phyloP scores from a whole-genome alignment of 2,888 invertebrate genomes.

The Griposia aprilina region DNA sequence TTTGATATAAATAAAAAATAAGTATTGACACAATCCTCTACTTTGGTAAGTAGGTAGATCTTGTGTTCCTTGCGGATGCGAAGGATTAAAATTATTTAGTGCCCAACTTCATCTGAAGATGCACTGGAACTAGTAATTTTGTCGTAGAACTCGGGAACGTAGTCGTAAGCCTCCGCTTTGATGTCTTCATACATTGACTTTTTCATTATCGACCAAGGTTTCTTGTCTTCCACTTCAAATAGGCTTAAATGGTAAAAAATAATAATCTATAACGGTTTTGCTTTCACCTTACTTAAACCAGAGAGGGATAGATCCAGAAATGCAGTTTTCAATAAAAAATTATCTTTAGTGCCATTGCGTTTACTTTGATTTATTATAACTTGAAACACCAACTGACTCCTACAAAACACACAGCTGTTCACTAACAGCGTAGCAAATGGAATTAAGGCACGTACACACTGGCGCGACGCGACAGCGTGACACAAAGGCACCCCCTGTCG shows the following conservation, averaged over 20 bases:
- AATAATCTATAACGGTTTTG: no score
- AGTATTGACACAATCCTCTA: background rate
- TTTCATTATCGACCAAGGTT: slow-evolving; percentile 75
- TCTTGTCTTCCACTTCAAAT: slow-evolving; percentile 70
- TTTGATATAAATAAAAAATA: background rate
- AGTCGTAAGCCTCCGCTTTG: slow-evolving; percentile 71
- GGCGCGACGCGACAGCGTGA: no score
- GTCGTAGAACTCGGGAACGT: slow-evolving; percentile 79
- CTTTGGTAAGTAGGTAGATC: background rate
- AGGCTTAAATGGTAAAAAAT: slow-evolving; percentile 68
- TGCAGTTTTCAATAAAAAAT: background rate
- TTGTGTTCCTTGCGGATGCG: background rate
- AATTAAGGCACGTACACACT: no score
- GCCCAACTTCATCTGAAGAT: background rate
- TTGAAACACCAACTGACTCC: background rate
- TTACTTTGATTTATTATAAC: background rate
- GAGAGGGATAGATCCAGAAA: background rate
- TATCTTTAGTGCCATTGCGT: background rate
- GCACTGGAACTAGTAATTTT: slow-evolving; percentile 46
- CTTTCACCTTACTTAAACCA: background rate
- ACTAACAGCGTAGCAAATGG: background rate
- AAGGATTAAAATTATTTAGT: background rate
- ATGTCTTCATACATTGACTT: slow-evolving; percentile 66
- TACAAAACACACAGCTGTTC: background rate
- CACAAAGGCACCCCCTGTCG: no score